Evolutionary conservation across 1,140 invertebrate genomes (phyloP), one percentile per base, ranked within the genome.

Genomic region (Sminthurinus signatus): DNA sequence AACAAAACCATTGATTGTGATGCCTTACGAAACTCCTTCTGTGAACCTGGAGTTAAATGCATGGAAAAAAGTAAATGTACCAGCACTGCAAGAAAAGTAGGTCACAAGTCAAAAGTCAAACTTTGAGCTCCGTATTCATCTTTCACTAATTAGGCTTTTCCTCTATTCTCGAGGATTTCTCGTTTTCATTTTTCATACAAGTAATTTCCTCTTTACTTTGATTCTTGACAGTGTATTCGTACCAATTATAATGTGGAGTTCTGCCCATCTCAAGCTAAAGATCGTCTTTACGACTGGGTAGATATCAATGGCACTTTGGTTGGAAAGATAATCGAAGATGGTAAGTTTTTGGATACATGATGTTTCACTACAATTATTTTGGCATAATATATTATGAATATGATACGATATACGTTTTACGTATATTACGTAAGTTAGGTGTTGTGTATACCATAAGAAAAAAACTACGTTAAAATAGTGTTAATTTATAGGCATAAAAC

Each of bases 201-300:
- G n/a, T n/a, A n/a, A n/a, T n/a, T n/a, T n/a, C n/a, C n/a, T n/a
- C n/a, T n/a, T 23, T 36, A 14, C 19, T 8, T 42, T 57, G 14
- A 36, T 14, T 36, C 15, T 36, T 5, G 15, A 36, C 39, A 63
- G 62, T 63, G 62, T 27, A 46, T 63, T 31, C 62, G 62, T 36
- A 58, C 62, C 3, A 10, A 31, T 15, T 31, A 25, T 17, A 32
- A 59, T 29, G 50, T 65, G 3, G 50, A 36, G 3, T 59, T 59
- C 27, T 65, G 63, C 28, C 63, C 63, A 5, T 60, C 63, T 8
- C 50, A 58, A 21, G n/a, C 2, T 2, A 19, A 12, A 10, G 43
- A 31, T 2, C n/a, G 29, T 2, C 2, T 59, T 36, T 65, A 65
- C 31, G 63, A 65, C 23, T 65, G 63, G 63, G 29, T 65, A 28